Percentiles rank a stretch among this genome's conserved stretches.
Conservation (phyloP, 2,797 vertebrate species). For the Protonibea diacanthus region DNA sequence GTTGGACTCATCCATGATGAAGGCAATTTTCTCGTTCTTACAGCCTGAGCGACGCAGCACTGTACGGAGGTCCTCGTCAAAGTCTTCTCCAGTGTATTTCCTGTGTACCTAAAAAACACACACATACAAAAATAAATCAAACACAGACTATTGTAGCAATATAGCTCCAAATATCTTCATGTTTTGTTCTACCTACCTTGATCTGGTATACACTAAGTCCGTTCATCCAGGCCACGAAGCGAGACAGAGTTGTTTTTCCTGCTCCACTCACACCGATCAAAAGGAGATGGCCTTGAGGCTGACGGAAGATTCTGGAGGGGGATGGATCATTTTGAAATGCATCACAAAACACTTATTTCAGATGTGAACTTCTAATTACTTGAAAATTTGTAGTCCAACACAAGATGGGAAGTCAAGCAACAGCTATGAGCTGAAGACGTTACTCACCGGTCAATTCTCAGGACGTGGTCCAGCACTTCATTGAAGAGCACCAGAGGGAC, state of each 20-base stretch:
- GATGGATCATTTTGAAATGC: constrained; percentile 1
- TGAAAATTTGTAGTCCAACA: not conserved
- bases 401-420: not conserved
- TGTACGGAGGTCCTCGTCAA: constrained; percentile 96
- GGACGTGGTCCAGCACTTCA: constrained; percentile 97
- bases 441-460: constrained; percentile 94
- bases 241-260: constrained; percentile 97
- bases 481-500: constrained; percentile 98
- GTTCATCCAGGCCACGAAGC: constrained; percentile 99
- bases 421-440: not conserved
- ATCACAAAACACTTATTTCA: not conserved
- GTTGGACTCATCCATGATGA: constrained; percentile 99
- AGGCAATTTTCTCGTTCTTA: constrained; percentile 99
- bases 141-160: not conserved
- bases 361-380: not conserved
- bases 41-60: constrained; percentile 97
- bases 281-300: constrained; percentile 97
- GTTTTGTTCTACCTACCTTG: constrained; percentile 86
- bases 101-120: constrained; percentile 90
- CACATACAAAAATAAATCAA: not conserved
- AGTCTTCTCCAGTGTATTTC: constrained; percentile 99
- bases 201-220: constrained; percentile 99
- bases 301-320: constrained; percentile 95
- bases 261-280: constrained; percentile 98
- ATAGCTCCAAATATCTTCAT: not conserved